A percentile compares a stretch with the other conserved stretches of the same genome.
These are phyloP conservation scores for Stichodactyla helianthus DNA, from an alignment of 64 coral and sea anemone species.

Conservation along the genomic window DNA sequence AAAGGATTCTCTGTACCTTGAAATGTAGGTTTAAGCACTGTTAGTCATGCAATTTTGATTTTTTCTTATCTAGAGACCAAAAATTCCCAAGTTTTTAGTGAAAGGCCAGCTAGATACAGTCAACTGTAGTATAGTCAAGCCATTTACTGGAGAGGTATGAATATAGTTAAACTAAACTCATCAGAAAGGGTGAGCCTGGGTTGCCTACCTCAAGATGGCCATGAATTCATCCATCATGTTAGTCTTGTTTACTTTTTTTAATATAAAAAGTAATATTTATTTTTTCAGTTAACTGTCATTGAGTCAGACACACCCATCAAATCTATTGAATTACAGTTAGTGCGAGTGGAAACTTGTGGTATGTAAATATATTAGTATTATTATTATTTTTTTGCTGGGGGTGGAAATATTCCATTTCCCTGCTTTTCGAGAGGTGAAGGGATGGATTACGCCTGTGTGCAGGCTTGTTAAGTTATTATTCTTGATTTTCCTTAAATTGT, in stretches of 20 bases:
- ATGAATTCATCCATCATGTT: too few relatives aligned
- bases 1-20: not conserved
- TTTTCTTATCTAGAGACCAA: slow-evolving; percentile 63
- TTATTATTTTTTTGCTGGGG: not conserved
- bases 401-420: not conserved
- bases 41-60: not conserved
- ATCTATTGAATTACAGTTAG: slow-evolving; percentile 93
- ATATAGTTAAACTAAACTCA: not conserved
- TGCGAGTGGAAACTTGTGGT: slow-evolving; percentile 98
- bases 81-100: slow-evolving; percentile 91
- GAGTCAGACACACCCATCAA: slow-evolving; percentile 89
- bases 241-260: not conserved
- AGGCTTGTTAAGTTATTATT: too few relatives aligned
- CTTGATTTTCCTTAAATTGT: not conserved
- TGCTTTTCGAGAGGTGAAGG: too few relatives aligned
- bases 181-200: too few relatives aligned
- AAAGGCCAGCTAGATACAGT: slow-evolving; percentile 77
- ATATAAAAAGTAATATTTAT: not conserved
- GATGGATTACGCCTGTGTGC: too few relatives aligned
- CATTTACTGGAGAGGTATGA: slow-evolving; percentile 91
- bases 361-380: slow-evolving; percentile 6
- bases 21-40: too few relatives aligned
- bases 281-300: slow-evolving; percentile 64
- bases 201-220: too few relatives aligned
- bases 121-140: slow-evolving; percentile 76